These are phyloP conservation scores for Chesias legatella DNA, from an alignment of 2,888 invertebrate genomes.

Conservation along the genomic window DNA sequence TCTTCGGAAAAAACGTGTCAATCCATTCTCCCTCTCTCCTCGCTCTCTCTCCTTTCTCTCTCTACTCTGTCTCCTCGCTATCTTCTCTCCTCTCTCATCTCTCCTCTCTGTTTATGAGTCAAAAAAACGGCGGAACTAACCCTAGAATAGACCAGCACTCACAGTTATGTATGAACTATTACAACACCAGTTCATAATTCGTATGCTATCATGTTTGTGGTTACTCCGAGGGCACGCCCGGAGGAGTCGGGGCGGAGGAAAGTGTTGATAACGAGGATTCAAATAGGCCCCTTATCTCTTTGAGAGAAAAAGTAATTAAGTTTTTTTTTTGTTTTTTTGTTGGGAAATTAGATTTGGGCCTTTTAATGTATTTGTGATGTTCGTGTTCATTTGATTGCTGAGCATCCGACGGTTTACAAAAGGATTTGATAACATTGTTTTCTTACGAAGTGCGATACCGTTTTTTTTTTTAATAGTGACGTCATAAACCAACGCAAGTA, in stretches of 20 bases:
- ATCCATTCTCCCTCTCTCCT: too few species aligned
- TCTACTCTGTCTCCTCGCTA: too few species aligned
- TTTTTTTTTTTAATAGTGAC: too few species aligned
- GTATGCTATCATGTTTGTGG: background rate
- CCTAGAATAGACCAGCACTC: too few species aligned
- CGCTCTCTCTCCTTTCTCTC: too few species aligned
- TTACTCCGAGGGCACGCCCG: slow-evolving; percentile 4
- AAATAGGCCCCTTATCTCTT: slow-evolving; percentile 69
- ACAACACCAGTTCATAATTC: background rate
- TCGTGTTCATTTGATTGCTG: slow-evolving; percentile 46
- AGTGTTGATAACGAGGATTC: slow-evolving; percentile 67
- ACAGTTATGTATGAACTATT: too few species aligned
- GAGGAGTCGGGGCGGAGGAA: slow-evolving; percentile 42
- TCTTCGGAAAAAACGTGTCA: too few species aligned
- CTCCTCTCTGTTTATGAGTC: too few species aligned
- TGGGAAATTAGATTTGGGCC: slow-evolving; percentile 62
- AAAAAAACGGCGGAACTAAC: too few species aligned
- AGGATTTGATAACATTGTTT: slow-evolving; percentile 22
- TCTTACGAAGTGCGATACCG: slow-evolving; percentile 8
- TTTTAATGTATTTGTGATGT: slow-evolving; percentile 69
- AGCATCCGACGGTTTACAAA: slow-evolving; percentile 35
- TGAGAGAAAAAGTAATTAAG: slow-evolving; percentile 76
- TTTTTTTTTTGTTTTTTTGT: slow-evolving; percentile 56
- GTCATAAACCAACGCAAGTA: too few species aligned
- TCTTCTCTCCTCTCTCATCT: too few species aligned